Base-by-base conservation (phyloP, 2,797 vertebrate species). In the Cossypha heuglini region DNA sequence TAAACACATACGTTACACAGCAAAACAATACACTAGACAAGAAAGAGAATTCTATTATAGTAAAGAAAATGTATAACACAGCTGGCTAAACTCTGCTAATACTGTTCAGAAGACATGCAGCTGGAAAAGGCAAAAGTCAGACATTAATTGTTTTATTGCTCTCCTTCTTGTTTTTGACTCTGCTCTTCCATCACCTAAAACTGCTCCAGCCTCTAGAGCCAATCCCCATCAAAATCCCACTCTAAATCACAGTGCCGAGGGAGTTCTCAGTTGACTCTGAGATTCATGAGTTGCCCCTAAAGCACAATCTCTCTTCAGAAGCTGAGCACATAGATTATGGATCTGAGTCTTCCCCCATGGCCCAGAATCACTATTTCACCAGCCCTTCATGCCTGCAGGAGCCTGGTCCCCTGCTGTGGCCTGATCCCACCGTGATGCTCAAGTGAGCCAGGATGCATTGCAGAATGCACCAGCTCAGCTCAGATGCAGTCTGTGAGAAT, bases 281-380 rank as follows among this genome's bases (percentile, higher is more conserved):
- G 45, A 58, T 83, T 76, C 68, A 69, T 1, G 0, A 48, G 31
- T 48, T 78, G 7, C 3, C 33, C 49, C 28, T 25, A 59, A 17
- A 61, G 22, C 18, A 59, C 21, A 46, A 6, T 48, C 8, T 73
- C 31, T 82, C 51, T 76, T 62, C 72, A 79, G 55, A 67, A 79
- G 25, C 19, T 3, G 2, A 73, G 6, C 26, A 51, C 11, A 10
- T 6, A 22, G 51, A n/a, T 33, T 10, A 54, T 31, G 29, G 51
- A 71, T 40, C 17, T 0, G 1, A 26, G 16, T 14, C 63, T 73
- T 49, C 3, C 10, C 12, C 11, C 3, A 1, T 3, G 14, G 20
- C 11, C 45, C 10, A 72, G 26, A n/a, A 22, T 7, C 14, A 10
- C 9, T 8, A 11, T 88, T 69, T 67, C 25, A 71, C 13, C 42